phyloP scores from a whole-genome alignment of 2,113 vertebrate species.

The Osmerus mordax region DNA sequence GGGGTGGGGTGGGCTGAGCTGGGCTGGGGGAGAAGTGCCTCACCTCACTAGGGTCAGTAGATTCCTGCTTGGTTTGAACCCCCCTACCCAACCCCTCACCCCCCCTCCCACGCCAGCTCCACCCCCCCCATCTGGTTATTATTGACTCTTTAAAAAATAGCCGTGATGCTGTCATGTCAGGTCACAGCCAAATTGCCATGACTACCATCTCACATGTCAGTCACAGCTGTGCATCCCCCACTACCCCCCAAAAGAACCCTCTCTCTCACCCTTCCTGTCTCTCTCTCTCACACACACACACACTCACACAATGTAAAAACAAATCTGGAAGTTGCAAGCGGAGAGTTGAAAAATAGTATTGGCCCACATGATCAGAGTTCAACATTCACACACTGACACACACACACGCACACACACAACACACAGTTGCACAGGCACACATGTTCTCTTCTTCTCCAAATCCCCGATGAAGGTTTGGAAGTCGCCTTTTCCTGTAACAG shows the following conservation, averaged over 20 bases:
- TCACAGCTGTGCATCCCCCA: conserved; percentile 11
- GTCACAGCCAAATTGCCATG: conserved; percentile 43
- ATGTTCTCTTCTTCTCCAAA: not conserved
- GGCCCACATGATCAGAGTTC: conserved; percentile 8
- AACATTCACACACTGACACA: not conserved
- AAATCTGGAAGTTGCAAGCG: no score
- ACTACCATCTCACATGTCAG: conserved; percentile 40
- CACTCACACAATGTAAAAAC: not conserved
- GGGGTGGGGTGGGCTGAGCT: no score
- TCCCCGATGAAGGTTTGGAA: conserved; percentile 56
- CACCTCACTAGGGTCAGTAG: not conserved
- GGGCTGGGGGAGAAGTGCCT: no score
- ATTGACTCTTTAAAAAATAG: conserved; percentile 22
- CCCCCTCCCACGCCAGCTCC: no score
- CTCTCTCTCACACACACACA: not conserved
- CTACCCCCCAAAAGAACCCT: not conserved
- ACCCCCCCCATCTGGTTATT: conserved; percentile 22
- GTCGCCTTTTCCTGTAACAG: conserved; percentile 51
- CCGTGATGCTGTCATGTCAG: conserved; percentile 13
- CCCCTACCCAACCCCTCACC: not conserved
- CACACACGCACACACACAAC: not conserved
- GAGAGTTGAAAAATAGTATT: not conserved
- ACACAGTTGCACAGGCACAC: not conserved
- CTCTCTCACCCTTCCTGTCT: not conserved
- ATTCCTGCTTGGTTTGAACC: not conserved